Conservation (phyloP, 2,113 vertebrate genomes). For the Poicephalus meyeri region DNA sequence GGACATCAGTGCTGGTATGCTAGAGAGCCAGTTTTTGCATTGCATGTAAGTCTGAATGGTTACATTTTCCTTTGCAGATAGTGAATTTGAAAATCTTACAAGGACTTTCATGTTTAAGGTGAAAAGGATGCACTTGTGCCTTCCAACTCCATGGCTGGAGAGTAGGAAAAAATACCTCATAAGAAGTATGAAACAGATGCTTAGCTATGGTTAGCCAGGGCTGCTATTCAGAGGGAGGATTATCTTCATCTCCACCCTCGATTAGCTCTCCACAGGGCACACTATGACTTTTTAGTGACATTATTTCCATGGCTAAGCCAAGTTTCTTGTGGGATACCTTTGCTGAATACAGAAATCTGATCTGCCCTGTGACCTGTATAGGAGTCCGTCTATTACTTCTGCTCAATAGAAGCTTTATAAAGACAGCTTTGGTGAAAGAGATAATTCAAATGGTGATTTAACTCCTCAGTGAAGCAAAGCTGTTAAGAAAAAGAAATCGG, state of each 20-base stretch:
- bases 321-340: background rate
- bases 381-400: background rate
- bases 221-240: slow-evolving; percentile 10
- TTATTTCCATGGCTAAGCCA: background rate
- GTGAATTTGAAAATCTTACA: background rate
- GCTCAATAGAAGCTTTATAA: background rate
- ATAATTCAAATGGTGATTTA: slow-evolving; percentile 2
- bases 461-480: slow-evolving; percentile 19
- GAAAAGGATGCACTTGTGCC: background rate
- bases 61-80: background rate
- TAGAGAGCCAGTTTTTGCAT: background rate
- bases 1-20: slow-evolving; percentile 68
- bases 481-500: slow-evolving; percentile 19
- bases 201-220: background rate
- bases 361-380: background rate
- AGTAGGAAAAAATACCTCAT: accelerated
- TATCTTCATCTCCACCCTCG: slow-evolving; percentile 10
- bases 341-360: slow-evolving; percentile 6
- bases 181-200: background rate
- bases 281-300: background rate
- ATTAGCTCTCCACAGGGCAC: slow-evolving; percentile 19
- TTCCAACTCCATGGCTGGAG: background rate
- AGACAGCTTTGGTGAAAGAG: background rate
- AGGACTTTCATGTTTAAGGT: background rate
- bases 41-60: background rate